A percentile compares a stretch with the other conserved stretches of the same genome.
phyloP scores from a whole-genome alignment of 2,113 vertebrate genomes.

The Cephalopterus ornatus region DNA sequence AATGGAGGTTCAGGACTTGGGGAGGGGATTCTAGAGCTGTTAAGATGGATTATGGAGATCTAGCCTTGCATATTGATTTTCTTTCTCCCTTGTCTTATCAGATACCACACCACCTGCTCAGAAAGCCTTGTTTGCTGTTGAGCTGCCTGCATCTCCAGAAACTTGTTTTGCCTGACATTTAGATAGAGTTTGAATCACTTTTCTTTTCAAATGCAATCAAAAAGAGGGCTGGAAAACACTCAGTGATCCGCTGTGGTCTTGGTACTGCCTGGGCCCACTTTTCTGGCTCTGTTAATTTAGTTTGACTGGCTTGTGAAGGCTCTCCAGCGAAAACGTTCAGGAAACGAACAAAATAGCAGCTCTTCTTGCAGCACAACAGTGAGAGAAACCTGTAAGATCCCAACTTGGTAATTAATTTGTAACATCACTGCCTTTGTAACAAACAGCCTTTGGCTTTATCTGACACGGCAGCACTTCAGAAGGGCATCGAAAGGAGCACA shows the following conservation, averaged over 20 bases:
- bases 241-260: background rate
- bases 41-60: background rate
- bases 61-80: background rate
- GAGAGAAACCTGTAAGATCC: background rate
- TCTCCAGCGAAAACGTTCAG: background rate
- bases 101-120: background rate
- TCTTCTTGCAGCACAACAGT: background rate
- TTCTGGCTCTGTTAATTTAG: background rate
- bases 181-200: background rate
- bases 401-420: background rate
- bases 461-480: background rate
- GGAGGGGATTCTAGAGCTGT: background rate
- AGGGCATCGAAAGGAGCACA: background rate
- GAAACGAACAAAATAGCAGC: background rate
- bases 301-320: background rate
- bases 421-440: background rate
- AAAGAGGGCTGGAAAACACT: background rate
- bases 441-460: background rate
- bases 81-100: background rate
- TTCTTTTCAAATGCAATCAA: background rate
- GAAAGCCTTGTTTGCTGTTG: background rate
- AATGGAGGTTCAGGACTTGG: background rate
- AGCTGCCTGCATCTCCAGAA: background rate
- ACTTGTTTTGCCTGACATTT: background rate
- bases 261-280: background rate